Evolutionary conservation across 2,113 vertebrate genomes (phyloP).

Genomic region (Lynx canadensis): DNA sequence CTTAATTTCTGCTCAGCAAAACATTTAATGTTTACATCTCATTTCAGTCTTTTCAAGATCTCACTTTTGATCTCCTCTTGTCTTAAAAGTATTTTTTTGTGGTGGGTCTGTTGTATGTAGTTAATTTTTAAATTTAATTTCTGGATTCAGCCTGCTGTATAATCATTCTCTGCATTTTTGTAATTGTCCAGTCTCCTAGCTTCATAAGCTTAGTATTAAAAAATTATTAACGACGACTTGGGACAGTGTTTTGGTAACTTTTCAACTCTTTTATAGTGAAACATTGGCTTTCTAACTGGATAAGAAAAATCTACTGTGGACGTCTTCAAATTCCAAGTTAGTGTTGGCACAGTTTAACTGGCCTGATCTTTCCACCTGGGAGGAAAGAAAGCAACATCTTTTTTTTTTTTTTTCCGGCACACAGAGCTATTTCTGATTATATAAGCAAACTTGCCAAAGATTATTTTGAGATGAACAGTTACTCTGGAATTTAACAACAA

Average conservation of each 20-base stretch:
- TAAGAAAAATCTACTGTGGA: neutral
- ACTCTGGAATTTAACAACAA: neutral
- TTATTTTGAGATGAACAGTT: neutral
- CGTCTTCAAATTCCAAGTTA: neutral
- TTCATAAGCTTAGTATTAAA: neutral
- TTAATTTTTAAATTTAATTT: neutral
- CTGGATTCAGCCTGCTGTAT: neutral
- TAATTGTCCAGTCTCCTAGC: neutral
- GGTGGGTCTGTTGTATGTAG: neutral
- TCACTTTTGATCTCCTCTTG: neutral
- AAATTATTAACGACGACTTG: neutral
- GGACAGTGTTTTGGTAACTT: neutral
- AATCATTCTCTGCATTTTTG: neutral
- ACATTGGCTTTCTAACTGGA: neutral
- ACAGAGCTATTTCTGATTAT: neutral
- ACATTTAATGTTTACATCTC: neutral
- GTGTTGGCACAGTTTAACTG: neutral
- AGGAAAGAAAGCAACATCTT: neutral
- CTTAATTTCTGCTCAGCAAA: neutral
- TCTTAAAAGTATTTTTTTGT: neutral
- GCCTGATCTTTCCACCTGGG: neutral
- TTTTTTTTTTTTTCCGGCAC: neutral
- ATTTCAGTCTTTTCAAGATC: neutral
- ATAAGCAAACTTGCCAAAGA: neutral
- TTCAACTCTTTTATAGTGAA: neutral